Evolutionary conservation across 2,888 invertebrate genomes (phyloP).

Genomic region (Cryptocheilus praepositus): DNA sequence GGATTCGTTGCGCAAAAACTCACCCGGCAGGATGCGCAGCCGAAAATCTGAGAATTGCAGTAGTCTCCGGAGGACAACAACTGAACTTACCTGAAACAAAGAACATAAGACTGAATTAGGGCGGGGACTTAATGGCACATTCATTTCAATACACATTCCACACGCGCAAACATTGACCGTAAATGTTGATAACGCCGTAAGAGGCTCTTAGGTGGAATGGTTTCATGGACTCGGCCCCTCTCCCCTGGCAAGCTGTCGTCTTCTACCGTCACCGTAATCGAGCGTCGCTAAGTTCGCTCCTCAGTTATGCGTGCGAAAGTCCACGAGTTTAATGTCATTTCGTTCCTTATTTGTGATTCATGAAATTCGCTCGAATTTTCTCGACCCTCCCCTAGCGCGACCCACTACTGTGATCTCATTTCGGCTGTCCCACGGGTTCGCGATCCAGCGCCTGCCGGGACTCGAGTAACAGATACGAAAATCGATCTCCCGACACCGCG

Average conservation of each 20-base stretch:
- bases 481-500: constrained; percentile 38
- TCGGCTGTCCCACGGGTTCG: constrained; percentile 51
- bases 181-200: constrained; percentile 21
- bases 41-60: constrained; percentile 3
- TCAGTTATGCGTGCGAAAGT: constrained; percentile 54
- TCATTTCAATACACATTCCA: constrained; percentile 23
- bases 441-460: constrained; percentile 40
- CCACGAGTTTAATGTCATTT: constrained; percentile 61
- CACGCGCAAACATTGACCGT: constrained; percentile 18
- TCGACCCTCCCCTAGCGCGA: constrained; percentile 46
- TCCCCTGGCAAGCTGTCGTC: background rate
- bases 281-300: constrained; percentile 46
- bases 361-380: constrained; percentile 60
- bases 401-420: constrained; percentile 56
- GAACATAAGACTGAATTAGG: constrained; percentile 37
- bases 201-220: constrained; percentile 28
- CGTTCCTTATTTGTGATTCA: constrained; percentile 64
- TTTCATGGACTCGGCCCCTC: constrained; percentile 13
- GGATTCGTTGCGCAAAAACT: too few species aligned
- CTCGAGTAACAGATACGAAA: constrained; percentile 47
- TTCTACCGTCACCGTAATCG: constrained; percentile 34
- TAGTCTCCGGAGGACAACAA: constrained; percentile 31
- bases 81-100: constrained; percentile 54
- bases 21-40: constrained; percentile 7
- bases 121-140: constrained; percentile 23